Evolutionary conservation across 2,888 invertebrate species (phyloP).

Genomic region (Adela reaumurella): DNA sequence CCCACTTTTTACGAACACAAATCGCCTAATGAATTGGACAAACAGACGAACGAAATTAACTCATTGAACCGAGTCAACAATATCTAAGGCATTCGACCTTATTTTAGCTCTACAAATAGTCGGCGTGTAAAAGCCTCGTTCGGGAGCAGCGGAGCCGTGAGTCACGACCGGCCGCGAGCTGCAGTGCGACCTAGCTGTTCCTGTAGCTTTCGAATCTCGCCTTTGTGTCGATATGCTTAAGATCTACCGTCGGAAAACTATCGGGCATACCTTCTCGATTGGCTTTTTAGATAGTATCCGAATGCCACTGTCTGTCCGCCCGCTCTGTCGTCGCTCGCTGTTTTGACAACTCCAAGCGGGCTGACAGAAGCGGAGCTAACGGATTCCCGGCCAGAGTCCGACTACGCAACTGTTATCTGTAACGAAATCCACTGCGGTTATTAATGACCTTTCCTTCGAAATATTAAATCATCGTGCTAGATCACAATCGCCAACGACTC

Average conservation of each 20-base stretch:
- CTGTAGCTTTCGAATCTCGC: too few species aligned
- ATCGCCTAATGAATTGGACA: too few species aligned
- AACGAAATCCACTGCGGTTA: neutral
- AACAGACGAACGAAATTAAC: too few species aligned
- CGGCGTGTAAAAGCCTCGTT: neutral
- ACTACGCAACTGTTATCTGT: neutral
- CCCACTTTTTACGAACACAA: too few species aligned
- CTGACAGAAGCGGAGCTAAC: neutral
- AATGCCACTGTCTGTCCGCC: neutral
- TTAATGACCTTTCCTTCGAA: neutral
- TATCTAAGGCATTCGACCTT: neutral
- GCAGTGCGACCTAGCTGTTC: too few species aligned
- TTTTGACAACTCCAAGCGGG: neutral
- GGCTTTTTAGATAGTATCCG: neutral
- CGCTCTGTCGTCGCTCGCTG: neutral
- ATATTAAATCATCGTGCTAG: neutral
- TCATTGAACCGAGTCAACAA: too few species aligned
- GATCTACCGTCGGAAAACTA: too few species aligned
- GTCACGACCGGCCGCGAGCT: neutral
- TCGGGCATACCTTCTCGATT: neutral
- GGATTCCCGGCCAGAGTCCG: neutral
- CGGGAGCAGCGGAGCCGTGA: neutral
- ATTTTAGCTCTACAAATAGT: neutral
- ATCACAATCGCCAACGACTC: neutral
- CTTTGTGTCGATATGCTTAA: too few species aligned